Evolutionary conservation across 1,140 invertebrate species (phyloP).

Genomic region (Grapholita molesta): DNA sequence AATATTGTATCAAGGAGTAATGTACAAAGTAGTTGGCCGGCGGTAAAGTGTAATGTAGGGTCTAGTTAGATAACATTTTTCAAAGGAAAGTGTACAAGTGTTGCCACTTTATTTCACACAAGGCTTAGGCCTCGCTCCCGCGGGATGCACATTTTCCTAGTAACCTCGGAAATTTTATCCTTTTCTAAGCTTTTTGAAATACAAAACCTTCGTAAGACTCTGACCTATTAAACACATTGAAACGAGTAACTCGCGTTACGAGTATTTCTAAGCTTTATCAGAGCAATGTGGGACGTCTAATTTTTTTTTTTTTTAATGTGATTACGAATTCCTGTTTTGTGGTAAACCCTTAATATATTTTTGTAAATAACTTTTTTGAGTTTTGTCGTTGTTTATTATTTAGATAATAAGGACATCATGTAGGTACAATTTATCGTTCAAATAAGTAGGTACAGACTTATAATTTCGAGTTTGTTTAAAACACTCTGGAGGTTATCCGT

Average conservation of each 20-base stretch:
- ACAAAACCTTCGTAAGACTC: no score
- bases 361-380: no score
- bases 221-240: no score
- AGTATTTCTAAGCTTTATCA: constrained; percentile 4
- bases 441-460: no score
- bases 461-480: no score
- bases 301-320: not conserved
- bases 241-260: no score
- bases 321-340: not conserved
- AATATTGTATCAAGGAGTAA: not conserved
- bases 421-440: no score
- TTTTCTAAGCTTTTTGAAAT: constrained; percentile 9
- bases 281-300: not conserved
- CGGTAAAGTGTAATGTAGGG: not conserved
- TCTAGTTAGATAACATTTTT: not conserved
- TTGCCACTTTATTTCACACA: constrained; percentile 3
- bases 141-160: not conserved
- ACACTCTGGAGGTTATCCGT: no score
- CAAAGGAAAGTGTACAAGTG: constrained; percentile 10
- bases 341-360: no score
- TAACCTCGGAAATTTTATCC: not conserved
- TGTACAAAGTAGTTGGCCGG: not conserved
- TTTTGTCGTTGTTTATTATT: no score
- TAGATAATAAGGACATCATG: no score
- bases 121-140: not conserved